Evolutionary conservation across 2,797 vertebrate genomes (phyloP), one percentile per base, ranked within the genome.

Genomic region (Myoxocephalus aenaeus): DNA sequence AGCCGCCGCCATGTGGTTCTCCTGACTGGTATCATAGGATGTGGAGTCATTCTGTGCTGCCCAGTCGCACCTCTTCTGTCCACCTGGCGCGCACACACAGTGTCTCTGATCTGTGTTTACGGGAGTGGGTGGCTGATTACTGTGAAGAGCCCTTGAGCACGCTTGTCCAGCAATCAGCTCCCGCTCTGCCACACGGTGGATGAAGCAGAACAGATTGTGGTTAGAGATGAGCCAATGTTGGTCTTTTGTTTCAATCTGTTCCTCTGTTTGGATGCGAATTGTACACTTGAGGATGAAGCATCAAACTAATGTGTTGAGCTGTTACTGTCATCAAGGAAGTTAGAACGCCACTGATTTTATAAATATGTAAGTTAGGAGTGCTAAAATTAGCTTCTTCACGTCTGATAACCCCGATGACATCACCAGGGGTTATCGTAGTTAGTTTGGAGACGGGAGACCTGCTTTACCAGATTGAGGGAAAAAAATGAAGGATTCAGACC

Each of bases 141-240:
- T 5, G 18, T 68, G 8, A 65, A 66, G 69, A 69, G 50, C 67
- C 40, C 40, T 82, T 73, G 40, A 77, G 67, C 70, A 62, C 25
- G 15, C 54, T 5, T 73, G 40, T 3, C 27, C 27, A 25, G 8
- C 66, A 70, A 64, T 68, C 61, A 57, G 48, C 64, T n/a, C 51
- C 57, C 14, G 17, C 74, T 68, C 68, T 12, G 67, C 54, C 57
- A 63, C 63, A 1, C 42, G 14, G 10, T 7, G 6, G 48, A 63
- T 7, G 20, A 38, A 67, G 40, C 7, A 17, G 44, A 67, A 34
- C 7, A 17, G 34, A 67, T 63, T 1, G 1, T 9, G n/a, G 10
- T 27, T 22, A 4, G 29, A 71, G 53, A 66, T 58, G 20, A 54
- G 51, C 40, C 44, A 54, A 72, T 62, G 3, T 27, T 68, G 14